Conservation (phyloP, 1,140 invertebrate species). For the Pygmarrhopalites habei region DNA sequence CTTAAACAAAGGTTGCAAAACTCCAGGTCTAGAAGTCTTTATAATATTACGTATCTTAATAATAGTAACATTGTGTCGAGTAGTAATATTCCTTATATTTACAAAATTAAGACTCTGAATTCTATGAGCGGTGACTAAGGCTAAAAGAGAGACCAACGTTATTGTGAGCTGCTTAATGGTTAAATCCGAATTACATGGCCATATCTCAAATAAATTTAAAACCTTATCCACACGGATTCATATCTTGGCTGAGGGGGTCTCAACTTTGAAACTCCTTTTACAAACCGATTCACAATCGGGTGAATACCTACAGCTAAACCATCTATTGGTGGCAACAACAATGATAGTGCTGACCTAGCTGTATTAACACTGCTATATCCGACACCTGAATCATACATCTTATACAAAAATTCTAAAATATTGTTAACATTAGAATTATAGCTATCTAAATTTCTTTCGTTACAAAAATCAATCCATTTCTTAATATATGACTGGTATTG, state of each 20-base stretch:
- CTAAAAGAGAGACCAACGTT: background rate
- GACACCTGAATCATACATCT: background rate
- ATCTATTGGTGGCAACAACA: background rate
- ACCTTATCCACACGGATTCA: background rate
- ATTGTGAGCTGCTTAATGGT: background rate
- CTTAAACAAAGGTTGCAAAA: no score
- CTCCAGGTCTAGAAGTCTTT: no score
- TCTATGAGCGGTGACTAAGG: background rate
- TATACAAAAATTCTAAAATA: background rate
- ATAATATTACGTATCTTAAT: no score
- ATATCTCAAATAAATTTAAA: background rate
- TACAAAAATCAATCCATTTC: background rate
- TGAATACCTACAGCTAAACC: slow-evolving; percentile 4
- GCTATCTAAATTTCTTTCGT: background rate
- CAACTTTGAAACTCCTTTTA: background rate
- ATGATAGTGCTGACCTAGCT: slow-evolving; percentile 3
- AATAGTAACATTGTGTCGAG: no score
- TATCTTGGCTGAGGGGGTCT: background rate
- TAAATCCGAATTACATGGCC: background rate
- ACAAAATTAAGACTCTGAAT: no score
- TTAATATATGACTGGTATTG: background rate
- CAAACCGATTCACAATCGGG: background rate
- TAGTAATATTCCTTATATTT: no score
- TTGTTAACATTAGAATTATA: background rate
- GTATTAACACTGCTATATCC: slow-evolving; percentile 3